phyloP scores from a whole-genome alignment of 23 tunicate genomes.

The Phallusia fumigata region DNA sequence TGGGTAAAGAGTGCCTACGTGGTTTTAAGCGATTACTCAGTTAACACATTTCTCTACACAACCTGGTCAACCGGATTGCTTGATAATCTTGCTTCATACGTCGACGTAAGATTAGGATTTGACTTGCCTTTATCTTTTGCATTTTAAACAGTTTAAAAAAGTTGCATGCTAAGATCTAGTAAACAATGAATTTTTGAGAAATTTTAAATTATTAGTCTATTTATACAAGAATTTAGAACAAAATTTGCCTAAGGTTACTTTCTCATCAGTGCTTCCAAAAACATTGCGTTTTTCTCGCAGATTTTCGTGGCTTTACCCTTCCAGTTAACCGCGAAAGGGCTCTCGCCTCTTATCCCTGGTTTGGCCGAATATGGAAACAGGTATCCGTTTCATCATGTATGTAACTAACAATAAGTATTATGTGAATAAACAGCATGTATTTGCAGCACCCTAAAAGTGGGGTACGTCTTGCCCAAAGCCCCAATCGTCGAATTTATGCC shows the following conservation, averaged over 20 bases:
- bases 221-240: too few species aligned
- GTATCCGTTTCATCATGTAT: too few species aligned
- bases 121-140: too few species aligned
- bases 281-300: not conserved
- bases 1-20: not conserved
- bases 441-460: not conserved
- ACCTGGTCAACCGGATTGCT: not conserved
- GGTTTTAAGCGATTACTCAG: not conserved
- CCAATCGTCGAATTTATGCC: not conserved
- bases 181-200: too few species aligned
- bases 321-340: not conserved
- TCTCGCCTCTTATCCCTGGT: not conserved
- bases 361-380: not conserved
- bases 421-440: too few species aligned
- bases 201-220: too few species aligned
- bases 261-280: too few species aligned
- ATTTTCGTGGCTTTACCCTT: not conserved
- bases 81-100: not conserved
- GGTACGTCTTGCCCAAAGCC: not conserved
- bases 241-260: too few species aligned
- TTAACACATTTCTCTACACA: not conserved
- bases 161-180: too few species aligned
- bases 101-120: too few species aligned
- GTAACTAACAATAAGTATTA: too few species aligned
- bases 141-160: too few species aligned